phyloP scores from a whole-genome alignment of 23 tunicate genomes.

The Trididemnum miniatum region DNA sequence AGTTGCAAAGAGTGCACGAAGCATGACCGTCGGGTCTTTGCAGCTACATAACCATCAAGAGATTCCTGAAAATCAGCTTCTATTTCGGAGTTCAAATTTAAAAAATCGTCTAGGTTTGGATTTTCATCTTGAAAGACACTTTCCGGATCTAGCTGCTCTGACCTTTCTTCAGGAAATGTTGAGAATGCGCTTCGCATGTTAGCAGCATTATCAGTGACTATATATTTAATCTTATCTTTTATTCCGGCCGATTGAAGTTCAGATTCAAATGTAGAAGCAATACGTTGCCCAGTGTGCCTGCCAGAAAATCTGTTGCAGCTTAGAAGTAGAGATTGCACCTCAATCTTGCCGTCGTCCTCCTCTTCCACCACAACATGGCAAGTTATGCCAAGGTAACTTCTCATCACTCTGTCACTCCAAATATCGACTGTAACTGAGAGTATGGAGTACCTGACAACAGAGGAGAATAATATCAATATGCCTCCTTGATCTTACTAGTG shows the following conservation, averaged over 20 bases:
- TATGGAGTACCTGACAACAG: neutral
- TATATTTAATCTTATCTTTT: conserved; percentile 7
- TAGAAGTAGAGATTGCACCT: neutral
- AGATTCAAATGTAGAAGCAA: conserved; percentile 20
- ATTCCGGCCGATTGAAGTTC: conserved; percentile 20
- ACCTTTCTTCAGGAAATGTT: conserved; percentile 16
- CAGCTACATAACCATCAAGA: neutral
- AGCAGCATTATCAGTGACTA: conserved; percentile 32
- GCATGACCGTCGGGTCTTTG: conserved; percentile 10
- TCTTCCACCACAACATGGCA: neutral
- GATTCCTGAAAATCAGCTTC: neutral
- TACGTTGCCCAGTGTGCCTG: conserved; percentile 16
- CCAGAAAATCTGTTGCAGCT: conserved; percentile 8
- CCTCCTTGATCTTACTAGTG: conserved; percentile 13
- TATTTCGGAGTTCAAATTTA: neutral
- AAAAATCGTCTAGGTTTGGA: neutral
- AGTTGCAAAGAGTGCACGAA: conserved; percentile 12
- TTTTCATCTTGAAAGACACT: conserved; percentile 9
- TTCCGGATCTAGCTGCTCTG: conserved; percentile 13
- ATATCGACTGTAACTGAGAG: neutral
- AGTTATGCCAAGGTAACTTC: conserved; percentile 20
- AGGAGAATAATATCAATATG: conserved; percentile 6
- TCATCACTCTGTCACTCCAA: conserved; percentile 22
- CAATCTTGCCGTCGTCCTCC: neutral
- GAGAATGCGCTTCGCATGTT: conserved; percentile 13